Base-by-base conservation (phyloP, 1,140 invertebrate species). In the Babylonia areolata region DNA sequence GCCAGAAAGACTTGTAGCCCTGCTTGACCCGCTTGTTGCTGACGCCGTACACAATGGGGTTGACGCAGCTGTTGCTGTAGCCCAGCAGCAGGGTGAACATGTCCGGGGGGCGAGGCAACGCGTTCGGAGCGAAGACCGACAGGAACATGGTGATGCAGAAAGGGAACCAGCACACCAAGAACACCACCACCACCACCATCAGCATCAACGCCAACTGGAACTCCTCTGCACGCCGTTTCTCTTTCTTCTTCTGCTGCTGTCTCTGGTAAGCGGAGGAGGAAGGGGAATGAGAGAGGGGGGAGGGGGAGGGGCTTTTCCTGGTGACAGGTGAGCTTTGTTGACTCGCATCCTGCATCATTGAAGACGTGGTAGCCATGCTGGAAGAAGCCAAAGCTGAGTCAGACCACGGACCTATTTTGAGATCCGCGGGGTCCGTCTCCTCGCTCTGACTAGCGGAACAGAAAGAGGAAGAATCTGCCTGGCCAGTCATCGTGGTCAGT, bases 71-170 rank as follows among this genome's bases (percentile, higher is more conserved):
- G 87, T 92, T 93, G 64, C 90, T 87, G 77, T 92, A 93, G 9
- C 92, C 92, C 64, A 92, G 89, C 12, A 92, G 37, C n/a, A 92
- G 84, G 0, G 92, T 91, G 75, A 89, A 90, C 87, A 93, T 90
- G 85, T 93, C 90, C n/a, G 89, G 88, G 0, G 80, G 78, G 17
- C 88, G 84, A 0, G 88, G 82, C 3, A 90, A 88, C 15, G 31
- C 28, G 3, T 81, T 54, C 5, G 85, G 78, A 28, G 75, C 78
- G 78, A 90, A 92, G 42, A 93, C 89, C 17, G 89, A 88, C 39
- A 92, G 46, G 51, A 93, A 88, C 92, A 93, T 93, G 51, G 91
- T 91, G 17, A 93, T 85, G 87, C 92, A 93, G 85, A 92, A 93
- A 17, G 92, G 92, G 2, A 92, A 77, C 92, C 92, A 93, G 73